Conservation (phyloP, 1,140 invertebrate species). For the silkworm (Bombyx mori) region ASM3026992v2 NC_085134.1:10557501-10558000, state of each 20-base stretch:
- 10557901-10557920: no score
- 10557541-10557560: constrained; percentile 82
- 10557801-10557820: no score
- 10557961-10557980: no score
- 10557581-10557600: constrained; percentile 14
- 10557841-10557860: no score
- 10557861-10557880: no score
- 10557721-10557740: constrained; percentile 27
- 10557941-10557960: no score
- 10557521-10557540: constrained; percentile 85
- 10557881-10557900: no score
- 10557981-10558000: no score
- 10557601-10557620: constrained; percentile 14
- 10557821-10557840: no score
- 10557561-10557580: constrained; percentile 75
- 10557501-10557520: constrained; percentile 41
- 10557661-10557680: not conserved
- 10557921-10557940: no score
- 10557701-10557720: constrained; percentile 12
- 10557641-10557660: not conserved
- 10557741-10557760: constrained; percentile 40
- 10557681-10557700: not conserved
- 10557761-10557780: constrained; percentile 29
- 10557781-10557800: constrained; percentile 38
- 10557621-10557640: not conserved